These are phyloP conservation scores for Phengaris alcon DNA, from an alignment of 2,888 invertebrate species.

Conservation along the genomic window DNA sequence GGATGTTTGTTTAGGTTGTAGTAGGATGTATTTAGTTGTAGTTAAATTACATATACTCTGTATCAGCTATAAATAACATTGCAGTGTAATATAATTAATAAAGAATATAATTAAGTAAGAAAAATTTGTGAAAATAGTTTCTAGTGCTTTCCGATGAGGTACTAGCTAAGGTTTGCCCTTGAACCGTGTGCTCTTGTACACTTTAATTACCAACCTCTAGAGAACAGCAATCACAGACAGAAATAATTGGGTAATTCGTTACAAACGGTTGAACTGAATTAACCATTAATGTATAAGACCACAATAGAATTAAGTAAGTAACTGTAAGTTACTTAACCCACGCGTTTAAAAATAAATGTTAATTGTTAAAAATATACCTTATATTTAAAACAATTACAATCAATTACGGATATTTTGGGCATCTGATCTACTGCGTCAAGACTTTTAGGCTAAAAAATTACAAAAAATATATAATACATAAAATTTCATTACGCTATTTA, in stretches of 20 bases:
- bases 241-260: conserved; percentile 3
- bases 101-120: not conserved
- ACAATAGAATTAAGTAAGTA: not conserved
- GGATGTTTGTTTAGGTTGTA: too few species aligned
- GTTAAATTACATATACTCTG: too few species aligned
- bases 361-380: too few species aligned
- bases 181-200: not conserved
- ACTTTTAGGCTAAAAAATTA: too few species aligned
- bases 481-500: too few species aligned
- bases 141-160: not conserved
- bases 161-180: not conserved
- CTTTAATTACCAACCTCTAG: conserved; percentile 1
- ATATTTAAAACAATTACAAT: too few species aligned
- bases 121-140: not conserved
- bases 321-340: not conserved
- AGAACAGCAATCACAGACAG: not conserved
- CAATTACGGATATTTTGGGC: too few species aligned
- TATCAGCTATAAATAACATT: too few species aligned
- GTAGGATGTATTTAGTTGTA: too few species aligned
- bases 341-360: too few species aligned
- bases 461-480: too few species aligned
- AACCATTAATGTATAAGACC: not conserved
- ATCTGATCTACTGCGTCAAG: too few species aligned
- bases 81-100: not conserved
- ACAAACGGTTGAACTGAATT: not conserved